Conservation (phyloP, 2,888 invertebrate species). For the Mechanitis mazaeus region DNA sequence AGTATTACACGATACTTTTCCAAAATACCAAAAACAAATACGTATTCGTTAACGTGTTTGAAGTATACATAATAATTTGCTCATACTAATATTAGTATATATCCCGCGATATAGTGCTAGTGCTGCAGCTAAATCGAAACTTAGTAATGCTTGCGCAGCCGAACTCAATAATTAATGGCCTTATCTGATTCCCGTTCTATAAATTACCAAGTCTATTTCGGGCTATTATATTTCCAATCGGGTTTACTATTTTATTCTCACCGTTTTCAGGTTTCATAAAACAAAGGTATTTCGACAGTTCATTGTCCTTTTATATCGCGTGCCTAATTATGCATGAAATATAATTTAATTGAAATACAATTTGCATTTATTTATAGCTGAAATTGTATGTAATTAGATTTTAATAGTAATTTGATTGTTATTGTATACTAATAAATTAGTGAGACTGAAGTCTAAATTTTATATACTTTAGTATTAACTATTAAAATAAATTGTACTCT, state of each 20-base stretch:
- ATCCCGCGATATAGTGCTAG: not conserved
- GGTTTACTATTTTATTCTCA: constrained; percentile 39
- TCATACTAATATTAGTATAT: constrained; percentile 1
- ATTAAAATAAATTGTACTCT: too few species aligned
- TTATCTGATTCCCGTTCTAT: constrained; percentile 56
- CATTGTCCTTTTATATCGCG: constrained; percentile 30
- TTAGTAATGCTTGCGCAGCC: constrained; percentile 16
- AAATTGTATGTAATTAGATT: too few species aligned
- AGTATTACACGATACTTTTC: not conserved
- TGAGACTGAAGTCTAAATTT: too few species aligned
- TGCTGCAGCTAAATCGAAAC: constrained; percentile 20
- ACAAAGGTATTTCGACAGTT: constrained; percentile 8
- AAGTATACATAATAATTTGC: constrained; percentile 2
- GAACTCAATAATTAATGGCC: constrained; percentile 36
- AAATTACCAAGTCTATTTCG: constrained; percentile 54
- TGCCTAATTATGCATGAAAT: constrained; percentile 14
- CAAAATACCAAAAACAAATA: not conserved
- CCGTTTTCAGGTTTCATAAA: constrained; percentile 14
- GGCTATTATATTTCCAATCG: constrained; percentile 49
- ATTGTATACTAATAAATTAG: too few species aligned
- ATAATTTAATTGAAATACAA: not conserved
- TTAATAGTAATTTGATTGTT: too few species aligned
- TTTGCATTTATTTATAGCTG: not conserved
- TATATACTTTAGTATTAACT: too few species aligned
- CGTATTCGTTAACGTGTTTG: not conserved